phyloP scores from a whole-genome alignment of 2,888 invertebrate genomes.

The Thecophora atra region DNA sequence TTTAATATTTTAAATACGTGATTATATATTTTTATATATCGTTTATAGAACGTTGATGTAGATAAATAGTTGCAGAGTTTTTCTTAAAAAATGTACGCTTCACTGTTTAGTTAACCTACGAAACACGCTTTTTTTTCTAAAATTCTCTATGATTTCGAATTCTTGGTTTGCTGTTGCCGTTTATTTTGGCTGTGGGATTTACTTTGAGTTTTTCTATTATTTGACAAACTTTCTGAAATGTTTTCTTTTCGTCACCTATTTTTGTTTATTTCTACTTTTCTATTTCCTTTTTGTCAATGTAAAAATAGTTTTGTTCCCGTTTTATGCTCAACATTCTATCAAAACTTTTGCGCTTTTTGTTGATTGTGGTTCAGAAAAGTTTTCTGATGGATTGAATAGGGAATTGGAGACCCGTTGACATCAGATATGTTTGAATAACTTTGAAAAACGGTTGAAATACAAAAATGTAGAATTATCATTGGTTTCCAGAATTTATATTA shows the following conservation, averaged over 20 bases:
- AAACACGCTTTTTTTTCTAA: constrained; percentile 23
- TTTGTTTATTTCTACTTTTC: neutral
- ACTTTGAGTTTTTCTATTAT: neutral
- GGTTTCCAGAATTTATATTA: too few relatives aligned
- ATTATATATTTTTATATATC: constrained; percentile 9
- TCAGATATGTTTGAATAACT: constrained; percentile 1
- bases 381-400: neutral
- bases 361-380: neutral
- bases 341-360: neutral
- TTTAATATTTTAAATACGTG: constrained; percentile 4
- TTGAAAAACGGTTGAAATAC: neutral
- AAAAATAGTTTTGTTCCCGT: constrained; percentile 35
- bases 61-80: neutral
- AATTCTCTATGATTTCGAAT: constrained; percentile 12
- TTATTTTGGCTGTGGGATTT: neutral
- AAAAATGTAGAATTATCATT: too few relatives aligned
- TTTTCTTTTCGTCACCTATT: constrained; percentile 6
- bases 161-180: neutral
- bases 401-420: neutral
- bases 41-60: constrained; percentile 8
- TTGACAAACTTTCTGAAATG: neutral
- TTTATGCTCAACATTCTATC: constrained; percentile 15
- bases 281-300: constrained; percentile 16
- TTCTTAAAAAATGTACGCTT: constrained; percentile 7
- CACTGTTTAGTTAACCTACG: constrained; percentile 15